A percentile compares a stretch with the other conserved stretches of the same genome.
Evolutionary conservation across 1,140 invertebrate species (phyloP).

Genomic region (Drosophila grimshawi): DNA sequence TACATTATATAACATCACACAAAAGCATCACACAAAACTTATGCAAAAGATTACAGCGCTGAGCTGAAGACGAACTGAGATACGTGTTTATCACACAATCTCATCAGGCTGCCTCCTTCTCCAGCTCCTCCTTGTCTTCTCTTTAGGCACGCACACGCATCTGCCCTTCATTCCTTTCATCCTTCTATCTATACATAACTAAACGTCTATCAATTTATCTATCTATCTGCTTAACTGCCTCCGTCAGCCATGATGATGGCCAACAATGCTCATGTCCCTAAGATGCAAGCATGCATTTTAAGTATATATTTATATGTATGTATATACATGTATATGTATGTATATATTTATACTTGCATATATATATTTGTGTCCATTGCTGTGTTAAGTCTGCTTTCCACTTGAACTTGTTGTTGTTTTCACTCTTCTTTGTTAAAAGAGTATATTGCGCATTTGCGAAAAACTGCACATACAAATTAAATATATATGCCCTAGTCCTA

Average conservation of each 20-base stretch:
- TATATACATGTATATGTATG: background rate
- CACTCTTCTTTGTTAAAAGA: constrained; percentile 7
- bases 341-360: background rate
- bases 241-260: constrained; percentile 38
- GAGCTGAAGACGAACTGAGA: constrained; percentile 3
- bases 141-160: too few species aligned
- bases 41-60: background rate
- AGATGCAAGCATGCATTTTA: constrained; percentile 45
- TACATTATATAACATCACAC: background rate
- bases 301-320: background rate
- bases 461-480: too few species aligned
- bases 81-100: constrained; percentile 45
- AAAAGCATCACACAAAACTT: background rate
- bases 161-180: constrained; percentile 6
- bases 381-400: constrained; percentile 28
- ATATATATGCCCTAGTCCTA: too few species aligned
- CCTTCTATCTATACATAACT: constrained; percentile 52
- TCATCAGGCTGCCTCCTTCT: constrained; percentile 7
- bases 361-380: constrained; percentile 4
- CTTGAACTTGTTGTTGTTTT: background rate
- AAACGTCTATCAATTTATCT: constrained; percentile 73
- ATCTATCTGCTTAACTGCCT: constrained; percentile 61
- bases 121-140: background rate
- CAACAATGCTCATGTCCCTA: constrained; percentile 22
- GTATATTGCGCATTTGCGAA: too few species aligned